Conservation (phyloP, 2,113 vertebrate genomes). For the Neolamprologus tretocephalus region DNA sequence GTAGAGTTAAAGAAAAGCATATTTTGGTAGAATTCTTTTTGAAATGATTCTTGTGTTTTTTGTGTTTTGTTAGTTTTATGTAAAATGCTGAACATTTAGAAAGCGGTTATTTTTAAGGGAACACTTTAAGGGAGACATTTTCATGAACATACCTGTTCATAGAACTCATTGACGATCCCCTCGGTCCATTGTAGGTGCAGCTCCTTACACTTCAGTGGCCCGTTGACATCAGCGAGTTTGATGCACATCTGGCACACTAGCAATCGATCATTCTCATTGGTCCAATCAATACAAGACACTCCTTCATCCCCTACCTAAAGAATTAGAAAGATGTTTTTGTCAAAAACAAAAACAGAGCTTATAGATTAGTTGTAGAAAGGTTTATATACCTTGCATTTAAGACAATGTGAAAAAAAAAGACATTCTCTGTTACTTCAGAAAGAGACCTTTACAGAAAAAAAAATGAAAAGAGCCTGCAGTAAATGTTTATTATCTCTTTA, state of each 20-base stretch:
- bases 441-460: neutral
- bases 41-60: neutral
- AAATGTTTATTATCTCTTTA: neutral
- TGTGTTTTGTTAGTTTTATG: neutral
- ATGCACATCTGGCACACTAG: conserved; percentile 99
- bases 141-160: conserved; percentile 81
- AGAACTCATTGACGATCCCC: conserved; percentile 98
- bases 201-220: conserved; percentile 90
- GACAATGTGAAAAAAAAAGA: neutral
- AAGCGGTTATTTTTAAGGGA: neutral
- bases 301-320: conserved; percentile 88
- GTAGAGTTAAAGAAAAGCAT: neutral
- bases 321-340: neutral
- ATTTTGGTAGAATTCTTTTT: neutral
- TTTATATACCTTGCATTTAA: neutral
- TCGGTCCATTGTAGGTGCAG: conserved; percentile 96
- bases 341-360: neutral
- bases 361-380: neutral
- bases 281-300: conserved; percentile 87
- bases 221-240: conserved; percentile 95
- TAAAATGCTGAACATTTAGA: neutral
- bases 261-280: conserved; percentile 92
- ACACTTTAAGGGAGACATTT: neutral
- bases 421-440: neutral
- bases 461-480: neutral